These are phyloP conservation scores for Heliconius aoede DNA, from an alignment of 2,888 invertebrate genomes.

Conservation along the genomic window DNA sequence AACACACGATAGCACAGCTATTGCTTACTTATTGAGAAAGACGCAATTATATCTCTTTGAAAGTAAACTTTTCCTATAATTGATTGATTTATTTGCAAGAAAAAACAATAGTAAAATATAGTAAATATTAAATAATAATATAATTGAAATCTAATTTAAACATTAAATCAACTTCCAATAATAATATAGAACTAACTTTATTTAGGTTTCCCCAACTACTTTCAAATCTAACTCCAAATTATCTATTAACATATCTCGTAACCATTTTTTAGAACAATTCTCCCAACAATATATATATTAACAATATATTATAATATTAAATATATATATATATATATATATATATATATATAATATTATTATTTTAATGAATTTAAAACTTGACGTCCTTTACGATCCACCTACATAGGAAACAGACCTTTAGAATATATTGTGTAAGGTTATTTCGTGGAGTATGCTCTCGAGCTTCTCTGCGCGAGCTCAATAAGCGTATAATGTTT, in stretches of 20 bases:
- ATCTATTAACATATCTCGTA: too few species aligned
- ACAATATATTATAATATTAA: too few species aligned
- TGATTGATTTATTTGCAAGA: not conserved
- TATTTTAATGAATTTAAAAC: not conserved
- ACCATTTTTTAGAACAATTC: not conserved
- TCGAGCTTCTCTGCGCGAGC: too few species aligned
- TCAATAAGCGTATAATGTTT: constrained; percentile 15
- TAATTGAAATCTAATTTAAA: too few species aligned
- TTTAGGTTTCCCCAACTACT: too few species aligned
- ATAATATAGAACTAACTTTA: too few species aligned
- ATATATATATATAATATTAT: too few species aligned
- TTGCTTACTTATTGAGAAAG: constrained; percentile 31
- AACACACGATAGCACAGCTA: constrained; percentile 20
- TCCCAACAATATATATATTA: not conserved
- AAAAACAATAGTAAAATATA: not conserved
- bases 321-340: too few species aligned
- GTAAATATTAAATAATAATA: too few species aligned
- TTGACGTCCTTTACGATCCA: constrained; percentile 4
- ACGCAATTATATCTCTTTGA: constrained; percentile 8
- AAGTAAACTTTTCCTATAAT: too few species aligned
- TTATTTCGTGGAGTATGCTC: not conserved
- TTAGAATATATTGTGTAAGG: constrained; percentile 17
- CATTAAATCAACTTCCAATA: too few species aligned
- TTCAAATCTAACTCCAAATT: too few species aligned
- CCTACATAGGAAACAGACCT: constrained; percentile 6